Base-by-base conservation (phyloP, 2,113 vertebrate genomes). In the Vulpes vulpes region DNA sequence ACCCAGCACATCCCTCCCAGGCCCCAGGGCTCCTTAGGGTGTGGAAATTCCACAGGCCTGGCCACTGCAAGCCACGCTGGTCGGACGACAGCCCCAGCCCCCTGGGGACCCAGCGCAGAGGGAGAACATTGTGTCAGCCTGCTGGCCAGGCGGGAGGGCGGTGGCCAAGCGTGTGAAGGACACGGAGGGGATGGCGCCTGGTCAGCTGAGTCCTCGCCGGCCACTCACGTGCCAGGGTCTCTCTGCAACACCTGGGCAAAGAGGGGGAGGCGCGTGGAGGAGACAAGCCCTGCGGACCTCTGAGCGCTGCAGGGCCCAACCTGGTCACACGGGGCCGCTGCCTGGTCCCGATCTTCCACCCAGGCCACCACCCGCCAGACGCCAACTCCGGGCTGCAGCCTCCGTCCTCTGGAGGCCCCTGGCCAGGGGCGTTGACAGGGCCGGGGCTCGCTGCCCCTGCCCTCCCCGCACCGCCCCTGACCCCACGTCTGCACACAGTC, bases 41-140 rank as follows among this genome's bases (percentile, higher is more conserved):
- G 51, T 12, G 64, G 93, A 65, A 30, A 51, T 30, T 91, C 83
- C 74, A 78, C 11, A 19, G 9, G 30, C 19, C 53, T 5, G 0
- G 14, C 59, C 25, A 30, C 51, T 0, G 30, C 23, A n/a, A n/a
- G 83, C 83, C 79, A 35, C 8, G 0, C 27, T 3, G 2, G n/a
- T 67, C 27, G n/a, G 67, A 67, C 89, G 64, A 65, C 71, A 69
- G 89, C 74, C 89, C 89, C 95, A 76, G 32, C 1, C 8, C 95
- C 73, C 32, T 0, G 53, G 96, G 88, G 80, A 80, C 51, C n/a
- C 27, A 7, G 73, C 64, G 22, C 30, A 5, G 62, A 23, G 84
- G 51, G 3, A 1, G 69, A 14, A 60, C 8, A 0, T 49, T 80
- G 43, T 27, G 8, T 73, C 49, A 23, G 92, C 27, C 73, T 12